A percentile compares a stretch with the other conserved stretches of the same genome.
These are phyloP conservation scores for Poeciliopsis turneri DNA, from an alignment of 2,797 vertebrate species.

Conservation along the genomic window DNA sequence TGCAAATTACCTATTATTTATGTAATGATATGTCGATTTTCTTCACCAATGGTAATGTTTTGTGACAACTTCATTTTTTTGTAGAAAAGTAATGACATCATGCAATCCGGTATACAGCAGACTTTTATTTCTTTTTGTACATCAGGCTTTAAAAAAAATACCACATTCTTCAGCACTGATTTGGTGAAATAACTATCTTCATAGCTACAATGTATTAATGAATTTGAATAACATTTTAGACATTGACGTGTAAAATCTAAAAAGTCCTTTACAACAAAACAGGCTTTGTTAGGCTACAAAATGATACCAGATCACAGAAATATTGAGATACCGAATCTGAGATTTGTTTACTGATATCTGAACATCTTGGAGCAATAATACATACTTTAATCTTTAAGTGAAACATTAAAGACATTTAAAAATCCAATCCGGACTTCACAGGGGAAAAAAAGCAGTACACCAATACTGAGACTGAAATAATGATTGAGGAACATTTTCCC, in stretches of 20 bases:
- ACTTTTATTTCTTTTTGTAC: background rate
- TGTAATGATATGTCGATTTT: background rate
- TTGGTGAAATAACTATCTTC: background rate
- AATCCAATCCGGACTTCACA: conserved; percentile 77
- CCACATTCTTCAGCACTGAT: conserved; percentile 2
- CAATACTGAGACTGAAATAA: conserved; percentile 68
- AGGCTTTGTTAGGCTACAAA: background rate
- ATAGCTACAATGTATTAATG: background rate
- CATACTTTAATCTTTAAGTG: conserved; percentile 75
- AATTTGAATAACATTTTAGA: background rate
- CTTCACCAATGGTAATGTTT: background rate
- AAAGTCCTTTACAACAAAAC: background rate
- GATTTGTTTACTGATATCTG: conserved; percentile 24
- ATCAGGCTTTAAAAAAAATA: background rate
- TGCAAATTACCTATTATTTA: background rate
- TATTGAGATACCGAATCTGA: background rate
- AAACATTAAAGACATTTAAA: conserved; percentile 76
- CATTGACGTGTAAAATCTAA: background rate
- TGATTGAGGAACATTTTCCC: conserved; percentile 60
- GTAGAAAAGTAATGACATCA: background rate
- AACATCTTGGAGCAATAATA: conserved; percentile 58
- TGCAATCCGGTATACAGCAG: background rate
- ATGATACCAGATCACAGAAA: no score
- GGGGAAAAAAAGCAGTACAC: conserved; percentile 63
- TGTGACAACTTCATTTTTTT: background rate